Base-by-base conservation (phyloP, 2,113 vertebrate genomes). In the Tetrax tetrax region DNA sequence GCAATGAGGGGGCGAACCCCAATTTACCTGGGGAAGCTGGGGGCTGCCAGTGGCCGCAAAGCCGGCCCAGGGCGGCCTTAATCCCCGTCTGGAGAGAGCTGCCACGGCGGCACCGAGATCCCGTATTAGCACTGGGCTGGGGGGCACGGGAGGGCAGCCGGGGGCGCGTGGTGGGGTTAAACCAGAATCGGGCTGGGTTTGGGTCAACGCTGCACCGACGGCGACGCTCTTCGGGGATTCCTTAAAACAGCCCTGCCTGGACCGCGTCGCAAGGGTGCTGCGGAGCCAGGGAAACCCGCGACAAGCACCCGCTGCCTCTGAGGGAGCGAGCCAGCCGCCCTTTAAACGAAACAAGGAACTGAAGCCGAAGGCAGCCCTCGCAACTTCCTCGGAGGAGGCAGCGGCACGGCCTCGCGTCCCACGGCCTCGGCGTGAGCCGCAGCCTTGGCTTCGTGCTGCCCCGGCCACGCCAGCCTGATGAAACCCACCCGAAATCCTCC, bases 281-380 rank as follows among this genome's bases (percentile, higher is more conserved):
- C 66, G 1, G 86, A 56, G 82, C 31, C 9, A 21, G 63, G 51
- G 35, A 28, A 47, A 38, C 3, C 9, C n/a, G 2, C 3, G 21
- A 3, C 43, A 12, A 18, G 59, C 69, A 45, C 25, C 45, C 72
- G 0, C 8, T 0, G 69, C 3, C 76, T 6, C 6, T 3, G 24
- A 6, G 78, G 38, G 56, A 10, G 57, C 7, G 16, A 18, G 37
- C 1, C n/a, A 8, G 63, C 83, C 24, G 80, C 64, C 48, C 81
- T 69, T 65, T 10, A 33, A 76, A 27, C 9, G 8, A 50, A 90
- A 96, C 68, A 68, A 80, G 96, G 93, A 95, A 96, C 89, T 60
- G 71, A 50, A 79, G 86, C 21, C 0, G 29, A 35, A 25, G 38
- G 72, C 89, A 25, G 74, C 68, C 22, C 37, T 29, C 6, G 60